These are phyloP conservation scores for Rhinella marina DNA, from an alignment of 2,797 vertebrate genomes.

Conservation along the genomic window DNA sequence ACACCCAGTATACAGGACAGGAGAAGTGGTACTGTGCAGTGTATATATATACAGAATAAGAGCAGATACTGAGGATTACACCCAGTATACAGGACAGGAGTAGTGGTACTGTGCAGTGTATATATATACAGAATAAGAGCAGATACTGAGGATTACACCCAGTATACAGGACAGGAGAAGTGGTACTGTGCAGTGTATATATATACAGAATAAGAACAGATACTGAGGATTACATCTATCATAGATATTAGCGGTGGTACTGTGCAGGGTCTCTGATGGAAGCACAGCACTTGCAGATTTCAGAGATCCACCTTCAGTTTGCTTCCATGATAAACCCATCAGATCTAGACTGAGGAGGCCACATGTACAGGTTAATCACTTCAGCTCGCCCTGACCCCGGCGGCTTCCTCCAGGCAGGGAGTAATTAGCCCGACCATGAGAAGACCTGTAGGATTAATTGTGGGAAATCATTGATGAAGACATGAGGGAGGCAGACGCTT, in stretches of 20 bases:
- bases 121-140: too few relatives aligned
- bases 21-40: neutral
- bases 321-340: neutral
- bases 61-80: too few relatives aligned
- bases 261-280: neutral
- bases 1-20: too few relatives aligned
- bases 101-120: neutral
- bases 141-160: too few relatives aligned
- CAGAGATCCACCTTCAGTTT: neutral
- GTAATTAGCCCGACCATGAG: slow-evolving; percentile 68
- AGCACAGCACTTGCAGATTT: neutral
- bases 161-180: neutral
- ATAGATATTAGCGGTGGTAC: neutral
- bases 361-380: slow-evolving; percentile 50
- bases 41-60: neutral
- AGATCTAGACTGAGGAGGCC: neutral
- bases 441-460: slow-evolving; percentile 72
- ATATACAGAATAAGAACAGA: neutral
- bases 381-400: slow-evolving; percentile 61
- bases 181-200: neutral
- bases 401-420: slow-evolving; percentile 63
- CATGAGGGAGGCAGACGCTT: slow-evolving; percentile 67
- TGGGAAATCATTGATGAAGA: slow-evolving; percentile 74
- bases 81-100: too few relatives aligned
- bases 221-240: neutral